These are phyloP conservation scores for Pseudoips prasinana DNA, from an alignment of 2,888 invertebrate species.

Conservation along the genomic window DNA sequence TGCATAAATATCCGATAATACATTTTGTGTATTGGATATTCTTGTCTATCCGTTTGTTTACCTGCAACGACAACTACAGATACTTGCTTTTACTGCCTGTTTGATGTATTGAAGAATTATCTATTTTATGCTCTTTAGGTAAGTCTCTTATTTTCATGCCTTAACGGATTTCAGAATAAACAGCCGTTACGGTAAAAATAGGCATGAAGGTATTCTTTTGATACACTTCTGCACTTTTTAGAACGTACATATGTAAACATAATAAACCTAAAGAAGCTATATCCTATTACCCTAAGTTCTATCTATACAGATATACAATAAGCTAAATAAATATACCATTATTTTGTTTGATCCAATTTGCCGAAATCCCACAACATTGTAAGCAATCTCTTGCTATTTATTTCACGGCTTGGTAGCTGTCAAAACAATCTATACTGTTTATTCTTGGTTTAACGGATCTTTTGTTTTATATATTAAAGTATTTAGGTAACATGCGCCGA, in stretches of 20 bases:
- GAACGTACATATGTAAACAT: too few species aligned
- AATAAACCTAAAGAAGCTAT: too few species aligned
- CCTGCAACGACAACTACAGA: slow-evolving; percentile 14
- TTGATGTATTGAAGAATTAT: slow-evolving; percentile 32
- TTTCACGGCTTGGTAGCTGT: slow-evolving; percentile 20
- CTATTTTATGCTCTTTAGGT: slow-evolving; percentile 14
- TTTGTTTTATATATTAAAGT: slow-evolving; percentile 5
- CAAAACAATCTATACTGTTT: slow-evolving; percentile 28
- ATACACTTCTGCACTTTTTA: too few species aligned
- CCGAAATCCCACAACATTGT: slow-evolving; percentile 6
- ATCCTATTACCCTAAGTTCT: too few species aligned
- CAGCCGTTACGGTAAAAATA: too few species aligned
- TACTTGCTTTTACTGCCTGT: slow-evolving; percentile 19
- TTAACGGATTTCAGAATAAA: too few species aligned
- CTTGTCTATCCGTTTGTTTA: slow-evolving; percentile 5
- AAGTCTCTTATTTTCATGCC: slow-evolving; percentile 21
- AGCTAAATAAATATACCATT: too few species aligned
- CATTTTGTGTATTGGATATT: slow-evolving; percentile 16
- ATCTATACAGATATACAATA: too few species aligned
- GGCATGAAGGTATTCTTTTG: too few species aligned
- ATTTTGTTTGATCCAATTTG: slow-evolving; percentile 1
- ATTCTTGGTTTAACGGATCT: slow-evolving; percentile 4
- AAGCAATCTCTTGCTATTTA: slow-evolving; percentile 19
- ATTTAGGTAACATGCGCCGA: slow-evolving; percentile 1
- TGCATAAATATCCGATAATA: slow-evolving; percentile 26